Conservation (phyloP, 2,797 vertebrate genomes). For the Antennarius maculatus region DNA sequence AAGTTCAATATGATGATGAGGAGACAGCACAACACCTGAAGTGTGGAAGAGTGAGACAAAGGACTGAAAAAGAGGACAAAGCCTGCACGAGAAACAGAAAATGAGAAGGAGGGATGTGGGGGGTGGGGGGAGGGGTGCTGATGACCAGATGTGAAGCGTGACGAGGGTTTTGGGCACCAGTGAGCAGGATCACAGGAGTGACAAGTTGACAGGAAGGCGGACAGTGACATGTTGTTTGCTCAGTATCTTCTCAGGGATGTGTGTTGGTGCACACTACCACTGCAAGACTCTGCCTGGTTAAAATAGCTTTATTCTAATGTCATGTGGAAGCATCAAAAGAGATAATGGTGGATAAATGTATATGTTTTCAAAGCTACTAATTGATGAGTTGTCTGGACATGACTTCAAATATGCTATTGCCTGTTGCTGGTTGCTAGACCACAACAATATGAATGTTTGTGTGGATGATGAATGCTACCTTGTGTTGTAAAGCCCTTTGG, state of each 20-base stretch:
- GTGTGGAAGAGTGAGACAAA: neutral
- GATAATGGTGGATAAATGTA: neutral
- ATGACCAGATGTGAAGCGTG: constrained; percentile 32
- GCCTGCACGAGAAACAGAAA: constrained; percentile 14
- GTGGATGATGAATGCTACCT: too few relatives aligned
- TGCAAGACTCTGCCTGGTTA: constrained; percentile 25
- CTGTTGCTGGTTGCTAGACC: too few relatives aligned
- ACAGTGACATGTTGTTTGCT: constrained; percentile 33
- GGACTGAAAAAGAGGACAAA: neutral
- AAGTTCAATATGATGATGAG: constrained; percentile 32
- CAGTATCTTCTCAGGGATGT: constrained; percentile 9
- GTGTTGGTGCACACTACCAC: constrained; percentile 18
- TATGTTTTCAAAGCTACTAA: too few relatives aligned
- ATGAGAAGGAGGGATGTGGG: constrained; percentile 22
- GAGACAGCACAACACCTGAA: constrained; percentile 27
- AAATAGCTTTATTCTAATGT: constrained; percentile 16
- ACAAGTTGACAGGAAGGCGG: constrained; percentile 44
- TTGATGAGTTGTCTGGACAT: too few relatives aligned
- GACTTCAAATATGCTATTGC: too few relatives aligned
- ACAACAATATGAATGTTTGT: too few relatives aligned
- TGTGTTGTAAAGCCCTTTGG: too few relatives aligned
- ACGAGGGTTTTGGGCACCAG: constrained; percentile 19
- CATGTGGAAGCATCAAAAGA: neutral
- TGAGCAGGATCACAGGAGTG: constrained; percentile 12
- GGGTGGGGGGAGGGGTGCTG: neutral